Conservation (phyloP, 2,797 vertebrate genomes). For the Scolopax bukidnonensis region DNA sequence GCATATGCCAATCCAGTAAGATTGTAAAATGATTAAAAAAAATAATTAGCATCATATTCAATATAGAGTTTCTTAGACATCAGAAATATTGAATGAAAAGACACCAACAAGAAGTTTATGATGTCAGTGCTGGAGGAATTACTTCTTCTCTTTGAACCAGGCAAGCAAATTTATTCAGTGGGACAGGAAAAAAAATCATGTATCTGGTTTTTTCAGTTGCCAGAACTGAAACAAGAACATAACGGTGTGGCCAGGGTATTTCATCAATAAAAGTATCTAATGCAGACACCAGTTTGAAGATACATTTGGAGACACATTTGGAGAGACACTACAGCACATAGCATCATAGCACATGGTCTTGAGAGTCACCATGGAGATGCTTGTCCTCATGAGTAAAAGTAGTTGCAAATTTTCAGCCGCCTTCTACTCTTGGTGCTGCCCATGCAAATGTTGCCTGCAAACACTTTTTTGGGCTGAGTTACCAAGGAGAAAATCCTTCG, state of each 20-base stretch:
- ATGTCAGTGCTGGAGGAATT: not conserved
- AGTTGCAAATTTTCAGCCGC: not conserved
- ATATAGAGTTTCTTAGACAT: not conserved
- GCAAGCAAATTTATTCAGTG: not conserved
- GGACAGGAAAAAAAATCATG: fast-evolving
- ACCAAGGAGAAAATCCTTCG: not conserved
- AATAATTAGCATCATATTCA: not conserved
- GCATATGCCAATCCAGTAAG: not conserved
- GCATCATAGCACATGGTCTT: not conserved
- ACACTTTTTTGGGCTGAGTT: not conserved
- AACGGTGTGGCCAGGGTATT: not conserved
- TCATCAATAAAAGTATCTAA: not conserved
- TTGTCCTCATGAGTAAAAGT: not conserved
- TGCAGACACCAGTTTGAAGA: not conserved
- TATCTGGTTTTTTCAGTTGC: not conserved
- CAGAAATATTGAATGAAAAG: not conserved
- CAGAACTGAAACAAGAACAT: not conserved
- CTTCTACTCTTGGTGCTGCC: not conserved
- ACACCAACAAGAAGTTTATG: not conserved
- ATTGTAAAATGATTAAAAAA: not conserved
- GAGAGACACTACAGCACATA: not conserved
- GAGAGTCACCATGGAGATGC: not conserved
- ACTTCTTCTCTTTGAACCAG: not conserved
- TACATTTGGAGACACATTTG: not conserved
- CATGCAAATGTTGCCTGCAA: not conserved